Evolutionary conservation across 2,113 vertebrate genomes (phyloP).

Genomic region (western clawed frog (Xenopus tropicalis)): DNA sequence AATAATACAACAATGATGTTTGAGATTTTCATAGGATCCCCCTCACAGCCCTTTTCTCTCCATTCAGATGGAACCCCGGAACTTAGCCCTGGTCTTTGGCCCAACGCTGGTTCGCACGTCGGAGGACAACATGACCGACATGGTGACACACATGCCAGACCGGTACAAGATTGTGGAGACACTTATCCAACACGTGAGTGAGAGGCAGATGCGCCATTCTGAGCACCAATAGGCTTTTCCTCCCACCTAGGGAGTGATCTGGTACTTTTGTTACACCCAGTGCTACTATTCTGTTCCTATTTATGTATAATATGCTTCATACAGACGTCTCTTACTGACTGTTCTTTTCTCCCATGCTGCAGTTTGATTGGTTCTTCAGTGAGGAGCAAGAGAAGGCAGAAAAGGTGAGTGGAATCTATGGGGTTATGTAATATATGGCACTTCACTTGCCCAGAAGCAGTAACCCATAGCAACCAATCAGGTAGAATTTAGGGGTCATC

Average conservation of each 20-base stretch:
- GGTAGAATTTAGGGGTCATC: too few species aligned
- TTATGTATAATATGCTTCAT: background rate
- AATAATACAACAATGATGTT: too few species aligned
- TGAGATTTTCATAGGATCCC: too few species aligned
- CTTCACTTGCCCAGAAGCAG: too few species aligned
- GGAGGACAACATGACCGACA: constrained; percentile 98
- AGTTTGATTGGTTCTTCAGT: constrained; percentile 90
- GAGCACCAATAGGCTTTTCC: too few species aligned
- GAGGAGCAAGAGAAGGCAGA: constrained; percentile 89
- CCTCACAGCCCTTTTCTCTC: background rate
- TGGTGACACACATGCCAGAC: constrained; percentile 98
- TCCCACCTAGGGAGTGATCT: too few species aligned
- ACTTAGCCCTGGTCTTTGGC: constrained; percentile 92
- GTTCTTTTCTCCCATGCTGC: background rate
- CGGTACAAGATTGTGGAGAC: constrained; percentile 97
- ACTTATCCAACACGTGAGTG: constrained; percentile 88
- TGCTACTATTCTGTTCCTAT: too few species aligned
- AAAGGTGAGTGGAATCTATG: constrained; percentile 67
- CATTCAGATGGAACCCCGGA: constrained; percentile 90
- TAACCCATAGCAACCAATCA: too few species aligned
- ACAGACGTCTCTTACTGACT: background rate
- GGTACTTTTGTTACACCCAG: too few species aligned
- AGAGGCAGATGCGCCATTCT: too few species aligned
- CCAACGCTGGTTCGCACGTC: constrained; percentile 91
- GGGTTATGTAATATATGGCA: too few species aligned